These are phyloP conservation scores for Myotis lucifugus DNA, from an alignment of 2,113 vertebrate species.

Conservation along the genomic window DNA sequence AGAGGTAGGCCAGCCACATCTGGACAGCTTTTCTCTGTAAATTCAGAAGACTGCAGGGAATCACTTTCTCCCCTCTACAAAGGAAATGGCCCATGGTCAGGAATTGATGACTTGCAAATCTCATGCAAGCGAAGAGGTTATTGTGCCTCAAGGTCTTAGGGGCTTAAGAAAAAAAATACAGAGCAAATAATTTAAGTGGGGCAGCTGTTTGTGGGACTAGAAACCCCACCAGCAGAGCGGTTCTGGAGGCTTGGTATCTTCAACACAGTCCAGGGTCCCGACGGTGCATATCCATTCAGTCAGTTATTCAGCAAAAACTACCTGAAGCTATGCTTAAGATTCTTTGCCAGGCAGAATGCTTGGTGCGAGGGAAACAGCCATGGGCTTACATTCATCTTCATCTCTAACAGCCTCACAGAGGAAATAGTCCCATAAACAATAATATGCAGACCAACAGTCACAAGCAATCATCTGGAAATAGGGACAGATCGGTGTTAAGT, in stretches of 20 bases:
- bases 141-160: slow-evolving; percentile 68
- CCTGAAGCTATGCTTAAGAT: not conserved
- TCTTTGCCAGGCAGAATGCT: not conserved
- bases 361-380: not conserved
- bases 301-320: slow-evolving; percentile 23
- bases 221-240: slow-evolving; percentile 2
- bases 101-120: slow-evolving; percentile 79
- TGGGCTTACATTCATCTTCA: not conserved
- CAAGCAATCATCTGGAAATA: slow-evolving; percentile 17
- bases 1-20: slow-evolving; percentile 79
- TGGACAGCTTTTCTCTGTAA: slow-evolving; percentile 75
- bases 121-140: slow-evolving; percentile 69
- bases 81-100: slow-evolving; percentile 73
- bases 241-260: not conserved
- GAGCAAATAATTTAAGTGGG: slow-evolving; percentile 48
- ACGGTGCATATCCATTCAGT: not conserved
- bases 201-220: slow-evolving; percentile 20
- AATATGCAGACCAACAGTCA: not conserved
- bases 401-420: not conserved
- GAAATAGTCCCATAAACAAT: not conserved
- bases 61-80: slow-evolving; percentile 73
- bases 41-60: slow-evolving; percentile 74
- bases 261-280: not conserved
- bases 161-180: slow-evolving; percentile 61
- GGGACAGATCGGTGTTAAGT: not conserved